Percentiles rank a stretch among this genome's conserved stretches.
These are phyloP conservation scores for Melinaea marsaeus DNA, from an alignment of 2,888 invertebrate species.

Conservation along the genomic window DNA sequence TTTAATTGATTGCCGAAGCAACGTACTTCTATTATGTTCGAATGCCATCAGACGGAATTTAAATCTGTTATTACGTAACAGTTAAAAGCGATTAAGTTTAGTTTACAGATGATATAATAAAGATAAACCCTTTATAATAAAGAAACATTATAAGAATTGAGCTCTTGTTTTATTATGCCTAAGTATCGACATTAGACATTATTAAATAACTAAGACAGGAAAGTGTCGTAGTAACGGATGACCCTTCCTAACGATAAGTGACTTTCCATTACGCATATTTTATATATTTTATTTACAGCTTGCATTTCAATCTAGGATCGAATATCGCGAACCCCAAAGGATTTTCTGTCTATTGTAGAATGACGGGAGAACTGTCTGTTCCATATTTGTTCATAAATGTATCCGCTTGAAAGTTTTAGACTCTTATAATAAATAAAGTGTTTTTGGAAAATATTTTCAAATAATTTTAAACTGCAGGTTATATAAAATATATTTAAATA, in stretches of 20 bases:
- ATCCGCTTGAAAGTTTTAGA: not conserved
- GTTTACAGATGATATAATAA: no score
- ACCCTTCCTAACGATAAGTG: constrained; percentile 4
- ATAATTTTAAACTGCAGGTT: not conserved
- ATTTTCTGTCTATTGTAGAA: not conserved
- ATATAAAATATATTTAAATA: not conserved
- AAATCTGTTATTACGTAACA: not conserved
- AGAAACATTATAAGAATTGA: no score
- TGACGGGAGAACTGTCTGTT: not conserved
- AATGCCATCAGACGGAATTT: not conserved
- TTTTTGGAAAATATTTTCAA: not conserved
- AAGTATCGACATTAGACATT: no score
- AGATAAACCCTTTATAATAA: no score
- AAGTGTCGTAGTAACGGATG: not conserved
- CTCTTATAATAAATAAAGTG: not conserved
- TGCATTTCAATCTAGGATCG: constrained; percentile 3
- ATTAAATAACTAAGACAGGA: not conserved
- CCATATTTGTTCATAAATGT: not conserved
- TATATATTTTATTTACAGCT: not conserved
- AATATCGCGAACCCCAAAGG: not conserved
- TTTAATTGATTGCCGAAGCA: constrained; percentile 29
- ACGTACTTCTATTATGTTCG: not conserved
- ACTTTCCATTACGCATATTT: not conserved
- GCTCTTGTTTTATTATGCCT: no score
- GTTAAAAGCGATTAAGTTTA: no score